Percentiles rank a stretch among this genome's conserved stretches.
Evolutionary conservation across 2,888 invertebrate genomes (phyloP).

Genomic region (Drosophila ezoana): DNA sequence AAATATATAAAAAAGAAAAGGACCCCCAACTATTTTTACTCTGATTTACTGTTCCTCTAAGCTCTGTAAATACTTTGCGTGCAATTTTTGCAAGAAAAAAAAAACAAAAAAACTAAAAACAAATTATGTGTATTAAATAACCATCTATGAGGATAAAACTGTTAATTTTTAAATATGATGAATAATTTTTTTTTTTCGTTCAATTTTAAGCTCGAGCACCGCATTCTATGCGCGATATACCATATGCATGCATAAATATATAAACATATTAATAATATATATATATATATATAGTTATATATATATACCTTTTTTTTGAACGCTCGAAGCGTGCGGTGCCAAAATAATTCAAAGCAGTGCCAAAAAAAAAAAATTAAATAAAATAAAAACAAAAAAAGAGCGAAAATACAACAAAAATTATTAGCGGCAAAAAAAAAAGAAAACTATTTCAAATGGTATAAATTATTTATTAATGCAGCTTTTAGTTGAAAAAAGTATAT

Average conservation of each 20-base stretch:
- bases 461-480: constrained; percentile 18
- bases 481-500: constrained; percentile 1
- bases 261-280: constrained; percentile 5
- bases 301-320: constrained; percentile 45
- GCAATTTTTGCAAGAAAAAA: constrained; percentile 30
- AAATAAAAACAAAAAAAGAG: constrained; percentile 8
- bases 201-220: constrained; percentile 40
- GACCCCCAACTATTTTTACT: constrained; percentile 12
- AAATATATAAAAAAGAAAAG: background rate
- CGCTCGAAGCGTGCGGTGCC: constrained; percentile 78
- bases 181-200: constrained; percentile 29
- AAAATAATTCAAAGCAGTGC: constrained; percentile 78
- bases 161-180: constrained; percentile 45
- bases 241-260: background rate
- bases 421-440: constrained; percentile 21
- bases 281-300: constrained; percentile 17
- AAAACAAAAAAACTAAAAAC: constrained; percentile 6
- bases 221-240: constrained; percentile 18
- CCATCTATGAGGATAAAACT: constrained; percentile 23
- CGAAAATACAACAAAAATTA: constrained; percentile 3
- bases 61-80: constrained; percentile 68
- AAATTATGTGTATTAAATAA: constrained; percentile 19
- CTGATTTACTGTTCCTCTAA: constrained; percentile 18
- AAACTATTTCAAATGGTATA: constrained; percentile 27
- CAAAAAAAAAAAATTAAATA: constrained; percentile 60